Conservation (phyloP, 2,113 vertebrate species). For the Okapia johnstoni region DNA sequence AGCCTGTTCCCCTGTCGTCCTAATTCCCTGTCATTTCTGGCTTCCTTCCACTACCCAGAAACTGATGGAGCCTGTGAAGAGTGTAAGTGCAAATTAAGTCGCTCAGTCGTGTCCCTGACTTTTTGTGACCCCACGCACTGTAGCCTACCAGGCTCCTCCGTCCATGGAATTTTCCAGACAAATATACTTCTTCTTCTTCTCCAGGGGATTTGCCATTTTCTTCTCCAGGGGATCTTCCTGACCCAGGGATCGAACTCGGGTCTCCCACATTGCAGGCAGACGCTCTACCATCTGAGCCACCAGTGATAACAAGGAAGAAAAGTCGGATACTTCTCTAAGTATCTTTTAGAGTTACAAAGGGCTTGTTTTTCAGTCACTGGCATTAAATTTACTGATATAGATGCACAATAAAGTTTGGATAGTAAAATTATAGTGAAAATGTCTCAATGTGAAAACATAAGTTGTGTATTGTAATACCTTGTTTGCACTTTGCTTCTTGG, state of each 20-base stretch:
- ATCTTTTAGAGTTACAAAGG: neutral
- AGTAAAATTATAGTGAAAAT: neutral
- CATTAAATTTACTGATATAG: neutral
- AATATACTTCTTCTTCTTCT: neutral
- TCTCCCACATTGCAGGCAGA: neutral
- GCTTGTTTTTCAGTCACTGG: neutral
- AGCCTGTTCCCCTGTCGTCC: neutral
- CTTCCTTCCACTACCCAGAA: neutral
- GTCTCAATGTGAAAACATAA: neutral
- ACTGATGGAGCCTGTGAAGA: neutral
- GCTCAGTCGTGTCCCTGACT: neutral
- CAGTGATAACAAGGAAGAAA: neutral
- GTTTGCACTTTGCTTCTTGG: neutral
- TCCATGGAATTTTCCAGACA: neutral
- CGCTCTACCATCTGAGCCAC: neutral
- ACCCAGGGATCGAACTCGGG: neutral
- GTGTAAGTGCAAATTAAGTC: neutral
- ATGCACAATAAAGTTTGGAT: neutral
- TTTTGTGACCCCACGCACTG: neutral
- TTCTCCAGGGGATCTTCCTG: neutral
- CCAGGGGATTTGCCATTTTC: neutral
- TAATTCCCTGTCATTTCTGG: neutral
- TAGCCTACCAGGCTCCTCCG: neutral
- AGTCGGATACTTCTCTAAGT: neutral
- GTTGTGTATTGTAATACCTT: neutral